Evolutionary conservation across 2,113 vertebrate species (phyloP).

Genomic region (Cyprinus carpio): DNA sequence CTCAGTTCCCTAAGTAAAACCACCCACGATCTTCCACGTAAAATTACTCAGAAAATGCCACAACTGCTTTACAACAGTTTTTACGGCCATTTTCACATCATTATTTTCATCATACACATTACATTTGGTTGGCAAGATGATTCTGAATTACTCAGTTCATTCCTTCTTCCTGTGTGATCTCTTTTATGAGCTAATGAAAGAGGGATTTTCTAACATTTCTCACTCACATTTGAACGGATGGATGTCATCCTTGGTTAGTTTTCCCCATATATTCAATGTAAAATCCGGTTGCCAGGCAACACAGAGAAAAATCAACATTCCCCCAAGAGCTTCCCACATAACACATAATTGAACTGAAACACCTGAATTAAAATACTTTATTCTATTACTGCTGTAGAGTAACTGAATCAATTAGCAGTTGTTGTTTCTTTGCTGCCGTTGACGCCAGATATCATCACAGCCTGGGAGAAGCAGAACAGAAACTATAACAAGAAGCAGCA

Average conservation of each 20-base stretch:
- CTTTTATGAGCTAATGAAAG: not conserved
- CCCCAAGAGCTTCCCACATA: not conserved
- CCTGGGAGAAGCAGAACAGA: slow-evolving; percentile 16
- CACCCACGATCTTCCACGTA: not conserved
- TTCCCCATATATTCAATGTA: slow-evolving; percentile 49
- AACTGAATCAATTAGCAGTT: not conserved
- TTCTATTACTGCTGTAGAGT: not conserved
- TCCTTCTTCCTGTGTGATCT: not conserved
- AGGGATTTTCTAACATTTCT: slow-evolving; percentile 3
- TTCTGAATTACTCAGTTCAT: not conserved
- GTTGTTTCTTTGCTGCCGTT: not conserved
- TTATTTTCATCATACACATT: not conserved
- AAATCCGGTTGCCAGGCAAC: slow-evolving; percentile 73
- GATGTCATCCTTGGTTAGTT: slow-evolving; percentile 56
- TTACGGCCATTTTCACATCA: not conserved
- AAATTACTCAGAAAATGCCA: not conserved
- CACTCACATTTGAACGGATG: slow-evolving; percentile 56
- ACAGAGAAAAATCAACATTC: slow-evolving; percentile 50
- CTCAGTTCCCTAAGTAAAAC: not conserved
- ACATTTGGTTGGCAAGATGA: not conserved
- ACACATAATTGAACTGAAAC: slow-evolving; percentile 23
- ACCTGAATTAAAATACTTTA: not conserved
- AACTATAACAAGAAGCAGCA: not conserved
- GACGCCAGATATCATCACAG: not conserved
- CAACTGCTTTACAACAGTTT: not conserved